phyloP scores from a whole-genome alignment of 2,888 invertebrate genomes.

The Andrena minutula region DNA sequence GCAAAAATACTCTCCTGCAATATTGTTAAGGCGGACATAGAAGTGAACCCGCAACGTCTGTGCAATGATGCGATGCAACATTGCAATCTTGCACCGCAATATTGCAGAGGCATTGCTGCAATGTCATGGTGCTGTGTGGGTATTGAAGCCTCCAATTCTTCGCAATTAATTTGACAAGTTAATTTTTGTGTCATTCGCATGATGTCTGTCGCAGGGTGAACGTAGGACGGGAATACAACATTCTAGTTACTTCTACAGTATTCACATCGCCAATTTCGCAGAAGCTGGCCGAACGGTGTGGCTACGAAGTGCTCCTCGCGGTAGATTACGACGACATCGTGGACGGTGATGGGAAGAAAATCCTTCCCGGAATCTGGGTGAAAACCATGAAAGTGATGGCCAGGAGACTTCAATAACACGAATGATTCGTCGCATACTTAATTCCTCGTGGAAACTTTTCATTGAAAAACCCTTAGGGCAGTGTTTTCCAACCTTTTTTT shows the following conservation, averaged over 20 bases:
- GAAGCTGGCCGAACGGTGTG: constrained; percentile 72
- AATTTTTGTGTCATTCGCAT: not conserved
- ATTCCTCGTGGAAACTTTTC: not conserved
- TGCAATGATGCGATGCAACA: no score
- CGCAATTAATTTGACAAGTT: not conserved
- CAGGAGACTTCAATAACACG: constrained; percentile 53
- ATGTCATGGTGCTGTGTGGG: no score
- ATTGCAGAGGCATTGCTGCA: no score
- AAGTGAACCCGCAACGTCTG: no score
- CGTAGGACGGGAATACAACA: constrained; percentile 72
- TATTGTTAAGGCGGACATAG: no score
- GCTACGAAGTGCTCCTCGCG: constrained; percentile 65
- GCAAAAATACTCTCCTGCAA: no score
- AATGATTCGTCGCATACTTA: not conserved
- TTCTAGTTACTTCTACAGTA: constrained; percentile 70
- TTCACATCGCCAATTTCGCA: constrained; percentile 75
- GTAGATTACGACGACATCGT: constrained; percentile 60
- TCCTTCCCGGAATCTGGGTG: constrained; percentile 68
- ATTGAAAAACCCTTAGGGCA: not conserved
- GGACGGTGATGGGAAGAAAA: constrained; percentile 65
- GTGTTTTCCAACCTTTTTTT: no score
- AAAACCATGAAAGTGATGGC: constrained; percentile 73
- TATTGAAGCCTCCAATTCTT: not conserved
- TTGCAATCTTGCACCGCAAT: no score
- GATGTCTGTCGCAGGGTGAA: constrained; percentile 60